Evolutionary conservation across 2,113 vertebrate genomes (phyloP), one percentile per base, ranked within the genome.

Genomic region (Ia io): DNA sequence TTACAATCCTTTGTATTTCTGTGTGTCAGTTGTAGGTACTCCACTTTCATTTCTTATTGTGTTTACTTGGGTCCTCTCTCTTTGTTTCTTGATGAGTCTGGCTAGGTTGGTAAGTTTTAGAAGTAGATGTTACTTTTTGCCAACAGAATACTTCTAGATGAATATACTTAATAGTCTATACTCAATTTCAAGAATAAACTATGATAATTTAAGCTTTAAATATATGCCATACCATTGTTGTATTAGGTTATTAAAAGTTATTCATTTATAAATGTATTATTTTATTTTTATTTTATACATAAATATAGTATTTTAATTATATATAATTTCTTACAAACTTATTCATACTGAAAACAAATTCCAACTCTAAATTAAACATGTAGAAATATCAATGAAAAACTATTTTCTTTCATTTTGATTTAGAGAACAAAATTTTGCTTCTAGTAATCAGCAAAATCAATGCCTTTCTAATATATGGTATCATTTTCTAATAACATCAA

Each of bases 101-200:
- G 11, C 37, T 80, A 10, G 10, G 6, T 59, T 82, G 16, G 4
- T 32, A 82, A 14, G 4, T 44, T 79, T 22, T 49, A 80, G 79
- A 91, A 56, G 3, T 22, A 80, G 67, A 2, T 28, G 12, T n/a
- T 49, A 73, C 13, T 59, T 22, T 82, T 87, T 77, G 53, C 44
- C 77, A 88, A 88, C 0, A 95, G 14, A 20, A 82, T 76, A 13
- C 40, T 84, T 61, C 47, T 80, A 91, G 32, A 56, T 77, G 10
- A 88, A 84, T 77, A 70, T 56, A 56, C 82, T 32, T 44, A 59
- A 79, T 76, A 79, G 56, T 69, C 30, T 80, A 67, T 42, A 89
- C 69, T 76, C 76, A 88, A 65, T 86, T 82, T 93, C 18, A 82
- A 53, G 8, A 90, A 80, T 79, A 90, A 77, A 42, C n/a, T 51